Conservation (phyloP, 2,113 vertebrate genomes). For the Tympanuchus pallidicinctus region DNA sequence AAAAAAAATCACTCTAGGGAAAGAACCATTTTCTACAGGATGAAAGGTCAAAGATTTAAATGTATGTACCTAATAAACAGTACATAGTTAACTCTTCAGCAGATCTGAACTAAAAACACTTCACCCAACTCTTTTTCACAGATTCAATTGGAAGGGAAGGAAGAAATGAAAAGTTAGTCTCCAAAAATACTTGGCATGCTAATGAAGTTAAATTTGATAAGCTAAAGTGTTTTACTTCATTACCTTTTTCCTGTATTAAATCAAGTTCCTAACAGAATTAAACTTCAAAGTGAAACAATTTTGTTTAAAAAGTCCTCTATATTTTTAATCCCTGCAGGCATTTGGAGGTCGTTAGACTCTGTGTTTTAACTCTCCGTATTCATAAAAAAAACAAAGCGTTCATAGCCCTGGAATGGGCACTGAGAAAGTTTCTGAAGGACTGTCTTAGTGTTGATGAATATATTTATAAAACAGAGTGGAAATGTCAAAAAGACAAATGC, state of each 20-base stretch:
- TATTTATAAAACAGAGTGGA: background rate
- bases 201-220: background rate
- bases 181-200: background rate
- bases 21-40: background rate
- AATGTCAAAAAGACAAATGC: background rate
- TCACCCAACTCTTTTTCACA: background rate
- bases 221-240: background rate
- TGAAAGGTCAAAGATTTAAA: background rate
- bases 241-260: background rate
- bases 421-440: background rate
- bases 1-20: background rate
- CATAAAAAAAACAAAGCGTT: background rate
- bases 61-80: background rate
- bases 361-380: background rate
- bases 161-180: background rate
- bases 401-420: background rate
- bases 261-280: background rate
- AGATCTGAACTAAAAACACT: background rate
- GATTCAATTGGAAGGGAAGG: background rate
- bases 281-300: background rate
- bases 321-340: background rate
- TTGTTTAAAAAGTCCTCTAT: background rate
- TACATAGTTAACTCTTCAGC: background rate
- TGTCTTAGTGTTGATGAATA: background rate
- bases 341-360: background rate